Percentiles rank a stretch among this genome's conserved stretches.
These are phyloP conservation scores for Amblyjoppa fuscipennis DNA, from an alignment of 2,888 invertebrate genomes.

Conservation along the genomic window DNA sequence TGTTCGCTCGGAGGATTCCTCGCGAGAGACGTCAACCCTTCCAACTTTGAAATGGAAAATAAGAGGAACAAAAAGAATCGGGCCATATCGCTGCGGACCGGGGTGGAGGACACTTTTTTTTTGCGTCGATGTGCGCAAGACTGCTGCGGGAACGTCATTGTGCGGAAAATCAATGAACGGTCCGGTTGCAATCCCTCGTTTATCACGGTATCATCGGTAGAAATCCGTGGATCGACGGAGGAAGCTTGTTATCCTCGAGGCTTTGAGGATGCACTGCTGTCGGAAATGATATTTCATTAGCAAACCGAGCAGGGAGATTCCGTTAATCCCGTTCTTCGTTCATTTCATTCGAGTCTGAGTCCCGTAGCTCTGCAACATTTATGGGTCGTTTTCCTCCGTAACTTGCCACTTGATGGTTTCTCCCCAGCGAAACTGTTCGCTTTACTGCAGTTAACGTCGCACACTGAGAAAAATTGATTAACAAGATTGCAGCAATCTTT, in stretches of 20 bases:
- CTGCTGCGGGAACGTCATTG: neutral
- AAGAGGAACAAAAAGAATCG: no score
- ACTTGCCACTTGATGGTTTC: neutral
- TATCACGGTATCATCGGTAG: neutral
- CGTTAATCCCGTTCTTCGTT: constrained; percentile 14
- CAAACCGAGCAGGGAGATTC: neutral
- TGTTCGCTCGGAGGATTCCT: neutral
- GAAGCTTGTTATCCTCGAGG: constrained; percentile 15
- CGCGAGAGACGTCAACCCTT: no score
- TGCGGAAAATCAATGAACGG: constrained; percentile 45
- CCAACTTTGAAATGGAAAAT: no score
- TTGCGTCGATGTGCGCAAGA: neutral
- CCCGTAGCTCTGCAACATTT: neutral
- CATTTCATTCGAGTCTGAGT: neutral
- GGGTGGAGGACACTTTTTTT: neutral
- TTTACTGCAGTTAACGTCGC: neutral
- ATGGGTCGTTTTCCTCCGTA: neutral
- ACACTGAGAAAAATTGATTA: neutral
- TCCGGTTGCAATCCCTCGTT: constrained; percentile 27
- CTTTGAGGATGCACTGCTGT: neutral
- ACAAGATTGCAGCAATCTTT: no score
- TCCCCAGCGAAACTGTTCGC: neutral
- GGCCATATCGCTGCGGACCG: neutral
- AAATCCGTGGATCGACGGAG: neutral
- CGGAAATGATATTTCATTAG: constrained; percentile 38